Evolutionary conservation across 2,797 vertebrate species (phyloP), one percentile per base, ranked within the genome.

Genomic region (Phoxinus dragarum): DNA sequence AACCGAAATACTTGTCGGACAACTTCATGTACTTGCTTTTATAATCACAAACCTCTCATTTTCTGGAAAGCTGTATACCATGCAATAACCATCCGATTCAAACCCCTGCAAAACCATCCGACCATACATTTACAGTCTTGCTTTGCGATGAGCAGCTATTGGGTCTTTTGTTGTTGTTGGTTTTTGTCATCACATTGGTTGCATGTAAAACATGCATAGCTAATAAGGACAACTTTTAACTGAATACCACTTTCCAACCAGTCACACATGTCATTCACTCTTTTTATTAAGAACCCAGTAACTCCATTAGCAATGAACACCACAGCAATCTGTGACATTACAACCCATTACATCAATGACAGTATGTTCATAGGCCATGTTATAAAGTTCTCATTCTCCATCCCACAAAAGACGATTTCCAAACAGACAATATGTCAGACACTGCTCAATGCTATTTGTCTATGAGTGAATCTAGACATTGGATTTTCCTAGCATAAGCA

Each of bases 21-120:
- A 44, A 49, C 61, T 81, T 10, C 47, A 59, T 71, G 66, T 54
- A 81, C 38, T 59, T 17, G 23, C 69, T 49, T 83, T 66, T 66
- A 38, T 21, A 79, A 79, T 17, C 21, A 61, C 38, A 31, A 23
- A 23, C 14, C 68, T 44, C 34, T 16, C 52, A 34, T n/a, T 64
- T 66, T 79, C 27, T 17, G 27, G 40, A 73, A 71, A 82, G 5
- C 38, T 5, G 27, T 42, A 61, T 49, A 73, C 27, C 69, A 61
- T 72, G 42, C 69, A 82, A 73, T 34, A 64, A 19, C 27, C 56
- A 17, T 56, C 81, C 10, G 34, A 23, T 19, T 61, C 23, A 61
- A 76, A 27, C 23, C 23, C 54, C 67, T 31, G 40, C 40, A 47
- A 59, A 42, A 64, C 8, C 27, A 9, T 40, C 16, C n/a, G 5